phyloP scores from a whole-genome alignment of 2,113 vertebrate species.

The Lampris incognitus region DNA sequence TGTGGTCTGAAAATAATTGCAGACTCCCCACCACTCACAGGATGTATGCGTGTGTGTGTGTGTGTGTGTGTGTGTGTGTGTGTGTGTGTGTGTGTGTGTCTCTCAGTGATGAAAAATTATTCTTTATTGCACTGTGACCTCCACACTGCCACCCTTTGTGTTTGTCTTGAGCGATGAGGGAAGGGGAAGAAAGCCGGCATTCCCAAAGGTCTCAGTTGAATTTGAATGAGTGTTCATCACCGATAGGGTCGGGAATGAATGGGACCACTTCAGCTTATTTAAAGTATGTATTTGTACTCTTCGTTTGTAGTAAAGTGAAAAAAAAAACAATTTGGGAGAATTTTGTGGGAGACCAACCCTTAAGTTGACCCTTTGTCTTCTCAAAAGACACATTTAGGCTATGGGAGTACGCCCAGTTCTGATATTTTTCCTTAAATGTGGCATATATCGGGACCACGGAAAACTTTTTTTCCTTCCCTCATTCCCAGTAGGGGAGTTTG shows the following conservation, averaged over 20 bases:
- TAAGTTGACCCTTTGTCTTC: neutral
- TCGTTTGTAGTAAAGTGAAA: neutral
- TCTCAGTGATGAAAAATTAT: neutral
- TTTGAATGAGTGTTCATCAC: slow-evolving; percentile 18
- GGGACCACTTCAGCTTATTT: slow-evolving; percentile 51
- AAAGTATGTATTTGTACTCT: slow-evolving; percentile 30
- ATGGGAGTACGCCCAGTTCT: too few relatives aligned
- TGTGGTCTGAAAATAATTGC: slow-evolving; percentile 5
- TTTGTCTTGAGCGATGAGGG: slow-evolving; percentile 21
- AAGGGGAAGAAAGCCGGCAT: slow-evolving; percentile 22
- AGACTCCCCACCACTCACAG: neutral
- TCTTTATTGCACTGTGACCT: neutral
- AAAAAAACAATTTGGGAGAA: neutral
- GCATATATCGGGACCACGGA: too few relatives aligned
- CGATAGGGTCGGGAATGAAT: slow-evolving; percentile 58
- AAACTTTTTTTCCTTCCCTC: too few relatives aligned
- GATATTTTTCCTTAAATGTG: too few relatives aligned
- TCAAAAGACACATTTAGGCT: neutral
- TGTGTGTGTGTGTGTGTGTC: neutral
- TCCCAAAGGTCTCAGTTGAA: slow-evolving; percentile 18
- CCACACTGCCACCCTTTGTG: slow-evolving; percentile 2
- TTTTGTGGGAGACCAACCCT: neutral
- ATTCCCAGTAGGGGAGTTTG: too few relatives aligned
- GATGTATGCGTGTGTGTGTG: neutral
- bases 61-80: neutral